Percentiles rank a stretch among this genome's conserved stretches.
phyloP scores from a whole-genome alignment of 1,140 invertebrate species.

The Caenorhabditis latens region DNA sequence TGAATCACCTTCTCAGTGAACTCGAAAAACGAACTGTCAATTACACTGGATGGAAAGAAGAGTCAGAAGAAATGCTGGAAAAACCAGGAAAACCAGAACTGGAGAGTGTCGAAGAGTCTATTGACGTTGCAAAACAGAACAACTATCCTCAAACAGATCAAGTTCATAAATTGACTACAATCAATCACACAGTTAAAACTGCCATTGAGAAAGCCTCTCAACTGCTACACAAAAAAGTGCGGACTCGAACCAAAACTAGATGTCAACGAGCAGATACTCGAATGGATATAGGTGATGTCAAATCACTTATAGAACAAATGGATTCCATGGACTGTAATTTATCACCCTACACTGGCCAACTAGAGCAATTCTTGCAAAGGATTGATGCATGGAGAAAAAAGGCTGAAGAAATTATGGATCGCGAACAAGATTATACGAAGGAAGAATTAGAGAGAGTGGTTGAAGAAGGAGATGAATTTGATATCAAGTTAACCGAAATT shows the following conservation, averaged over 20 bases:
- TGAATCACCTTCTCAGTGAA: neutral
- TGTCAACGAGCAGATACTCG: constrained; percentile 59
- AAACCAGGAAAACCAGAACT: constrained; percentile 46
- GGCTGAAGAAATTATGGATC: neutral
- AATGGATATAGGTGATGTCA: constrained; percentile 2
- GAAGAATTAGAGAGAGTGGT: constrained; percentile 32
- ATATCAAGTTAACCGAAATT: constrained; percentile 27
- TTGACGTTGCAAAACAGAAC: constrained; percentile 33
- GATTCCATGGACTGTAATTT: constrained; percentile 39
- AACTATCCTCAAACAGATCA: constrained; percentile 43
- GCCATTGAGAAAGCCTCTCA: constrained; percentile 53
- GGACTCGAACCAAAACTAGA: constrained; percentile 60
- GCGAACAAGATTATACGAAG: neutral
- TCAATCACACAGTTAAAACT: neutral
- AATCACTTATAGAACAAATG: constrained; percentile 42
- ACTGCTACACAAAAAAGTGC: constrained; percentile 28
- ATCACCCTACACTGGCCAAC: neutral
- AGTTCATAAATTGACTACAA: constrained; percentile 22
- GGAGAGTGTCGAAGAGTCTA: constrained; percentile 29
- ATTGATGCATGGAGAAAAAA: neutral
- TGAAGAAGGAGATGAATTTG: constrained; percentile 50
- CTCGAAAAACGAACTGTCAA: neutral
- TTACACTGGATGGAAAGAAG: constrained; percentile 33
- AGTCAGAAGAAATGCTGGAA: constrained; percentile 48
- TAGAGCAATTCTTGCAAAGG: constrained; percentile 13